Conservation (phyloP, 2,797 vertebrate species). For the Zenarchopterus dispar region DNA sequence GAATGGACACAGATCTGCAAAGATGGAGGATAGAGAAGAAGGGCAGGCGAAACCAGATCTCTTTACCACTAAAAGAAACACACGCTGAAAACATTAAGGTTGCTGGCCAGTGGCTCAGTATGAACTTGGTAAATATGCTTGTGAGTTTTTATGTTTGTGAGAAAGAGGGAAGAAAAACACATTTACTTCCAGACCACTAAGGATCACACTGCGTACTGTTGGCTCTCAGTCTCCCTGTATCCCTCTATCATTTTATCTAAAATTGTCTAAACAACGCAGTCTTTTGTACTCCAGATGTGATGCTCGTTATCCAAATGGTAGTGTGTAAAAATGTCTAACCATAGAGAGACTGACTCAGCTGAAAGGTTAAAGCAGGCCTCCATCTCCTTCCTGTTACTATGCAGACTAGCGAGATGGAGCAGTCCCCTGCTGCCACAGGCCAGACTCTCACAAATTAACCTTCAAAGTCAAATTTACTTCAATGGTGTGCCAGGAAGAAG, state of each 20-base stretch:
- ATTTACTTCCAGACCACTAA: constrained; percentile 54
- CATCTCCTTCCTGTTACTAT: constrained; percentile 76
- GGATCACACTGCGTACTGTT: constrained; percentile 33
- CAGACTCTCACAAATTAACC: constrained; percentile 51
- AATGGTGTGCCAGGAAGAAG: constrained; percentile 41
- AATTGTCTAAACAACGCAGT: constrained; percentile 16
- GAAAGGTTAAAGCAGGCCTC: constrained; percentile 74
- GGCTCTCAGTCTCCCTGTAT: constrained; percentile 5
- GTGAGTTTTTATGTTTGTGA: constrained; percentile 16
- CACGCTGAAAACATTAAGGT: constrained; percentile 24
- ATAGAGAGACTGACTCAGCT: constrained; percentile 63
- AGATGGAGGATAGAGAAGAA: constrained; percentile 42
- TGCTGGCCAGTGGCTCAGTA: constrained; percentile 9
- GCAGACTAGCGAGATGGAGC: constrained; percentile 69
- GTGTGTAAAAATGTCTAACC: constrained; percentile 37
- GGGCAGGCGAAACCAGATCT: constrained; percentile 5
- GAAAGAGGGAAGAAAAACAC: constrained; percentile 19
- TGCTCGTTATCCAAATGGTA: constrained; percentile 23
- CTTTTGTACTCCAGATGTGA: constrained; percentile 11
- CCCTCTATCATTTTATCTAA: constrained; percentile 18
- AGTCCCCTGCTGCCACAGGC: constrained; percentile 65
- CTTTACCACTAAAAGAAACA: constrained; percentile 22
- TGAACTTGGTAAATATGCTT: constrained; percentile 35
- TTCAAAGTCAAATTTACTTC: constrained; percentile 69
- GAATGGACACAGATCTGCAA: constrained; percentile 61